phyloP scores from a whole-genome alignment of 1,140 invertebrate species.

The Microplitis demolitor region DNA sequence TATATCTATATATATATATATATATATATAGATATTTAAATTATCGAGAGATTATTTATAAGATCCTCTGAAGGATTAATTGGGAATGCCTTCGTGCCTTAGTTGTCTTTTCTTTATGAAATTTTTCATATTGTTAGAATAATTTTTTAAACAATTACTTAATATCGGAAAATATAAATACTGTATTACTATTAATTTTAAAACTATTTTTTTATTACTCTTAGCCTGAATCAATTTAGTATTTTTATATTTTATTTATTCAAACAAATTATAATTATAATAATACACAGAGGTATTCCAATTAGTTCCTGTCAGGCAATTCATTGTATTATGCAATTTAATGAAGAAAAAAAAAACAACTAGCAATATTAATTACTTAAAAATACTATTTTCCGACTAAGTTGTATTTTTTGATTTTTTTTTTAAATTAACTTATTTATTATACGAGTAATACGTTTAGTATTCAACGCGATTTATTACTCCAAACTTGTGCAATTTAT shows the following conservation, averaged over 20 bases:
- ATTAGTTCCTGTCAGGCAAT: neutral
- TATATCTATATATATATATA: conserved; percentile 7
- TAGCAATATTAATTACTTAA: neutral
- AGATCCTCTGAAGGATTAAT: conserved; percentile 33
- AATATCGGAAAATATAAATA: neutral
- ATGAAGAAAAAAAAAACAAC: neutral
- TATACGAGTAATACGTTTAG: too few species aligned
- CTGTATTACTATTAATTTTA: neutral
- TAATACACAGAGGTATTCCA: conserved; percentile 4
- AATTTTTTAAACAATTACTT: neutral
- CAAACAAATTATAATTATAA: conserved; percentile 1
- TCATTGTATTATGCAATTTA: neutral
- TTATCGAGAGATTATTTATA: neutral
- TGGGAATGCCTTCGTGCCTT: conserved; percentile 30
- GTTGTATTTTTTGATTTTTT: neutral
- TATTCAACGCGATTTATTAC: neutral
- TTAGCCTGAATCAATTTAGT: neutral
- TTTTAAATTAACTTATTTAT: neutral
- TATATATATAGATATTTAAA: conserved; percentile 8
- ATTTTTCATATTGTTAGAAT: neutral
- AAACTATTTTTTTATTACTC: neutral
- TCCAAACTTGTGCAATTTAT: neutral
- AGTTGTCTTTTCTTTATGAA: conserved; percentile 10
- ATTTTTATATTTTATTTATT: conserved; percentile 9
- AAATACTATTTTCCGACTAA: neutral